These are phyloP conservation scores for Silurus lanzhouensis DNA, from an alignment of 2,797 vertebrate species.

Conservation along the genomic window DNA sequence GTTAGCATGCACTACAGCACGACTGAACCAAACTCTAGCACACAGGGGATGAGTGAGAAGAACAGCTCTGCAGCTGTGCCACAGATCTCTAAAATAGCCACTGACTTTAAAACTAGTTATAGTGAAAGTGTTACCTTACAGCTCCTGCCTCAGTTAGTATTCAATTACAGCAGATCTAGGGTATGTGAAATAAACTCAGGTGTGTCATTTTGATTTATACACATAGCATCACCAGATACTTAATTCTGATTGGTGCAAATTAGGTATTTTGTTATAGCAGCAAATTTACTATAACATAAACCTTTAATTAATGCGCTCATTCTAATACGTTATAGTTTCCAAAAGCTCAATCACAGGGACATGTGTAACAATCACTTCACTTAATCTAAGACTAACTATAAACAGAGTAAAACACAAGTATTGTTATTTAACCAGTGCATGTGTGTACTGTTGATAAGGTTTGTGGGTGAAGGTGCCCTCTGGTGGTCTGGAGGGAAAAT, in stretches of 20 bases:
- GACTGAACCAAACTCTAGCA: neutral
- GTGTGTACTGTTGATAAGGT: neutral
- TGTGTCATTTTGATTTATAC: neutral
- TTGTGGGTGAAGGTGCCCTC: too few species aligned
- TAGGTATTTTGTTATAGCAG: neutral
- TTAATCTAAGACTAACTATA: neutral
- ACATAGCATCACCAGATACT: neutral
- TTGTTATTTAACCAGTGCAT: neutral
- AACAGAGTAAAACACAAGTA: neutral
- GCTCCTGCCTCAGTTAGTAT: neutral
- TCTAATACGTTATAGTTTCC: neutral
- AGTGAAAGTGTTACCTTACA: neutral
- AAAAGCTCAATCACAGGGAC: neutral
- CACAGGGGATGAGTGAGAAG: conserved; percentile 48
- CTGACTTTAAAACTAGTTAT: neutral
- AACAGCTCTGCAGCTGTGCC: conserved; percentile 56
- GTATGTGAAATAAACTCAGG: neutral
- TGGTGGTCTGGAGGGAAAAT: neutral
- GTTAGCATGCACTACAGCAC: conserved; percentile 28
- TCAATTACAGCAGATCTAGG: neutral
- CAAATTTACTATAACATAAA: neutral
- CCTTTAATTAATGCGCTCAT: neutral
- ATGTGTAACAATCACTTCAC: neutral
- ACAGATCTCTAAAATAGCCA: conserved; percentile 7
- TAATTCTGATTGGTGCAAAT: neutral